phyloP scores from a whole-genome alignment of 2,888 invertebrate genomes.

The Pedicia rivosa region DNA sequence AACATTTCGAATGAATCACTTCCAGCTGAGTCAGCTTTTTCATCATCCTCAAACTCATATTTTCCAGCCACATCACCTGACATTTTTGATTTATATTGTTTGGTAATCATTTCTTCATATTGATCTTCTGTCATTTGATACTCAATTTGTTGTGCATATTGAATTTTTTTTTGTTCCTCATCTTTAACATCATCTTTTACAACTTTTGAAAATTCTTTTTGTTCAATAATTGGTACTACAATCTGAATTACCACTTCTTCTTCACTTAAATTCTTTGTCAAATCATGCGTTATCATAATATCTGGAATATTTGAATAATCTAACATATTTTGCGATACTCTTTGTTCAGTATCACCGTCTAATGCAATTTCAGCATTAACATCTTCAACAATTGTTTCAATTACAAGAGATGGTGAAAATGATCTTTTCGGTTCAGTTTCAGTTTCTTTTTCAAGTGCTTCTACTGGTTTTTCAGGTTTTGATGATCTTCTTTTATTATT shows the following conservation, averaged over 20 bases:
- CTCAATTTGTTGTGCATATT: conserved; percentile 17
- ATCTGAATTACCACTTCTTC: conserved; percentile 7
- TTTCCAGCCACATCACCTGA: conserved; percentile 34
- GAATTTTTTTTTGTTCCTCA: conserved; percentile 23
- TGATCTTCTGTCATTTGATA: conserved; percentile 22
- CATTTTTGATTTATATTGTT: conserved; percentile 37
- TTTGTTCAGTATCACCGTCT: conserved; percentile 20
- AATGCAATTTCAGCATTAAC: conserved; percentile 26
- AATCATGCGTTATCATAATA: conserved; percentile 29
- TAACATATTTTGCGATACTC: conserved; percentile 28
- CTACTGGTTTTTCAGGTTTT: conserved; percentile 12
- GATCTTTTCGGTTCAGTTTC: conserved; percentile 26
- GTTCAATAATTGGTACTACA: conserved; percentile 21
- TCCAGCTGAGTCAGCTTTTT: conserved; percentile 54
- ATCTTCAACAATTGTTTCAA: conserved; percentile 29
- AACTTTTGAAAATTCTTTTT: conserved; percentile 34
- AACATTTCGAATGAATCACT: conserved; percentile 79
- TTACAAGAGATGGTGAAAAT: conserved; percentile 27
- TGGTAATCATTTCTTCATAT: conserved; percentile 30
- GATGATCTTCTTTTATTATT: conserved; percentile 21
- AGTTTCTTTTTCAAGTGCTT: conserved; percentile 14
- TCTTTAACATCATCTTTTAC: conserved; percentile 17
- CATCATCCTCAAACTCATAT: conserved; percentile 36
- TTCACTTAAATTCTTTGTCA: conserved; percentile 18
- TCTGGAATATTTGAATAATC: conserved; percentile 29